Base-by-base conservation (phyloP, 1,140 invertebrate genomes). In the Bombus impatiens region DNA sequence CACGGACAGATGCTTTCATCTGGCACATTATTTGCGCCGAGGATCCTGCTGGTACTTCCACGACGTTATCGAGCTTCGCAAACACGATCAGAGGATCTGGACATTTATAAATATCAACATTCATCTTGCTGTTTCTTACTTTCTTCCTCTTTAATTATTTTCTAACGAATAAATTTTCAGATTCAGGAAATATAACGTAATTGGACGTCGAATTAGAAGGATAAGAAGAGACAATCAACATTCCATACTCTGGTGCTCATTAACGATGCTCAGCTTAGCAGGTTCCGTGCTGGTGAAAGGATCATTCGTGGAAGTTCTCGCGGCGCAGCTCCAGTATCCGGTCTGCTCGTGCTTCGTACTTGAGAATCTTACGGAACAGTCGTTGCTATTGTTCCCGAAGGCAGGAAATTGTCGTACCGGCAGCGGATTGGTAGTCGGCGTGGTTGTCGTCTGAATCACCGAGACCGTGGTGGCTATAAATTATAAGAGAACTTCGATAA, bases 321-420 rank as follows among this genome's bases (percentile, higher is more conserved):
- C 95, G 13, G 94, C 94, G 75, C 95, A 95, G 75, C 93, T 95
- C 95, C 95, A 95, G 80, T 94, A 94, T 86, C 95, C 95, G 74
- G 92, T 93, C 82, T 95, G 94, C 85, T 95, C 94, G 83, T 94
- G 90, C 85, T 94, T 93, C 44, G 92, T 93, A 80, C 94, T 94
- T 10, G 93, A 93, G 89, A 95, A 95, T 86, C 94, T 90, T 42
- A 95, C 94, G 70, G 94, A 95, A 89, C 95, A 95, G 86, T 95
- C 94, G 88, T 95, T 95, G 82, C 94, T 94, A 75, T 94, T 93
- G 87, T 95, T 95, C 47, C 94, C 94, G 86, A 95, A 95, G 62
- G 95, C 94, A 71, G 94, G 92, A 91, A 95, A 95, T 75, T 92
- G 90, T 85, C 92, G 91, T 53, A 95, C 91, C 10, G 94, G 92